Base-by-base conservation (phyloP, 2,888 invertebrate genomes). In the Coecobrya sp. region DNA sequence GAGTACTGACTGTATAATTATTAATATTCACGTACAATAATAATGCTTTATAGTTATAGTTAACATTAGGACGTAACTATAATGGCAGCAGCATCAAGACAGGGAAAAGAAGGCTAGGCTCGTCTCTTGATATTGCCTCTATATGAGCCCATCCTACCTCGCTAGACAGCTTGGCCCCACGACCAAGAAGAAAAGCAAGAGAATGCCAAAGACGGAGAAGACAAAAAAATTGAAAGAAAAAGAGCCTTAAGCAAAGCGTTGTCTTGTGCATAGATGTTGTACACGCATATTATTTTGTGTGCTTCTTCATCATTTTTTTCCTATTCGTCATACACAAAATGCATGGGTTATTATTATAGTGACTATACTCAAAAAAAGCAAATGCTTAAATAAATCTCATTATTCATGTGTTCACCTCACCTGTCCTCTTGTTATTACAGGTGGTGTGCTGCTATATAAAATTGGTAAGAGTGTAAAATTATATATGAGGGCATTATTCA, bases 161-260 rank as follows among this genome's bases (percentile, higher is more conserved):
- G 89, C 93, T 93, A 93, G 93, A 93, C 93, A 93, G 93, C 93
- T 93, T 93, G 93, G 93, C 93, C 93, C 93, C 93, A 93, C 86
- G 89, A 93, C 22, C 76, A 68, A 84, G 42, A 84, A 36, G 84
- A 65, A 25, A 55, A 81, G 55, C 81, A 81, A n/a, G 81, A 81
- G 81, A 81, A 81, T 73, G 70, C 82, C 87, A 85, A 86, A 91
- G 62, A 73, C 52, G 65, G 68, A 68, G 55, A 52, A 81, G 65
- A 85, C 76, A 91, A 73, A 86, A 90, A 73, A 86, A 73, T 49
- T 52, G 52, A 76, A 49, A 49, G 73, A 87, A 87, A 91, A 91
- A 86, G 91, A 91, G 91, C 91, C 91, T 86, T 91, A 91, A 91
- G 91, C 91, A 87, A 91, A 91, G 91, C 91, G 82, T 81, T 81